Conservation (phyloP, 2,113 vertebrate genomes). For the Steatornis caripensis region DNA sequence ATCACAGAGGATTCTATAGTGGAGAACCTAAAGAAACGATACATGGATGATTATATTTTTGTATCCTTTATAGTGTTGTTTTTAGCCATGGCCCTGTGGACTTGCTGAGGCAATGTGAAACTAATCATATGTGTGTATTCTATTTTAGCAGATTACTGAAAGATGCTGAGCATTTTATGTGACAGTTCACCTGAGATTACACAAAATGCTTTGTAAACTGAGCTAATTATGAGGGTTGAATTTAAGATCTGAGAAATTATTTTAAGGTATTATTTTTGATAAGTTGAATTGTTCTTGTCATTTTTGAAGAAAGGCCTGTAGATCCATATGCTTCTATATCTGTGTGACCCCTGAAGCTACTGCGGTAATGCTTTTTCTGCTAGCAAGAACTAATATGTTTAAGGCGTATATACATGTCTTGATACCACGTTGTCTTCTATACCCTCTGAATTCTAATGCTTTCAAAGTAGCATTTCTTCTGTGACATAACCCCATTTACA, state of each 20-base stretch:
- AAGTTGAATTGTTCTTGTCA: background rate
- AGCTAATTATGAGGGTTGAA: background rate
- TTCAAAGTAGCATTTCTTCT: background rate
- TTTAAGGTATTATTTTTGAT: background rate
- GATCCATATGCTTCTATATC: background rate
- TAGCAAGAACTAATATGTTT: background rate
- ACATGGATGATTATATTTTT: constrained; percentile 99
- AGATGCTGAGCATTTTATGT: background rate
- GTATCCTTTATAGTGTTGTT: constrained; percentile 84
- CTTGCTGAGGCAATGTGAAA: background rate
- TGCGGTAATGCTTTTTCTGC: background rate
- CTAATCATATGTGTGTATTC: background rate
- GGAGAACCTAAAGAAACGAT: constrained; percentile 98
- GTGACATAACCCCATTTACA: background rate
- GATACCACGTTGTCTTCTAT: background rate
- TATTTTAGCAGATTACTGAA: background rate
- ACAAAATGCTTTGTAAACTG: background rate
- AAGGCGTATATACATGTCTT: background rate
- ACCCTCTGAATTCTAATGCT: background rate
- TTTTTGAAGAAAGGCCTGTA: background rate
- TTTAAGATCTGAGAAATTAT: background rate
- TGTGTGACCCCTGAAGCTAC: background rate
- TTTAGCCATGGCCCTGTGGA: background rate
- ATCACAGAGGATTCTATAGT: constrained; percentile 98
- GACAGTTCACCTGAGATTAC: background rate